Percentiles rank a stretch among this genome's conserved stretches.
Conservation (phyloP, 2,797 vertebrate genomes). For the Falco columbarius region DNA sequence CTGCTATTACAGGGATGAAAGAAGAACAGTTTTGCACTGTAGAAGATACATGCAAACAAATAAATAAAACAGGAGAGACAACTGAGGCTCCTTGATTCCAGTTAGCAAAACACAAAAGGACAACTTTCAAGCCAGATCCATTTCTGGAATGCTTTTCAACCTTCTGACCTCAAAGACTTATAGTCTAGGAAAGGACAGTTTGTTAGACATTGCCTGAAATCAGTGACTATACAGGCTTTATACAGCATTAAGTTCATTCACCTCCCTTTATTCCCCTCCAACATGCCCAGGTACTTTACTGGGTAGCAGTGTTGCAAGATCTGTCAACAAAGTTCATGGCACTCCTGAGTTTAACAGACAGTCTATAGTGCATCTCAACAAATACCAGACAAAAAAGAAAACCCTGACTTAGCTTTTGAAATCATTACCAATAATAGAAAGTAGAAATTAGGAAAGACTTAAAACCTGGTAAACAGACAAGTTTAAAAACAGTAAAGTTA, state of each 20-base stretch:
- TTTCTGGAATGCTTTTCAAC: neutral
- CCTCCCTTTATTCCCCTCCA: neutral
- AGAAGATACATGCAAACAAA: neutral
- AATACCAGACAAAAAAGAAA: neutral
- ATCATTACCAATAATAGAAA: neutral
- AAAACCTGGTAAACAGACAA: neutral
- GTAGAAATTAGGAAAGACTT: neutral
- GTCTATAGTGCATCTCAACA: neutral
- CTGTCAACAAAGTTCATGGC: neutral
- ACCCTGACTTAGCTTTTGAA: neutral
- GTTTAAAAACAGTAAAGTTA: neutral
- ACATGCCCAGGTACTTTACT: neutral
- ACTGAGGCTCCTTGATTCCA: neutral
- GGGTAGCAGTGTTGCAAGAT: neutral
- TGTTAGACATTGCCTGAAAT: neutral
- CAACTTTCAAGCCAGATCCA: neutral
- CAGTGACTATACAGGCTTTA: neutral
- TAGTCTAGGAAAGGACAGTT: neutral
- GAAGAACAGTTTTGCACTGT: neutral
- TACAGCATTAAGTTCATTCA: slow-evolving; percentile 27
- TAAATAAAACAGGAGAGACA: neutral
- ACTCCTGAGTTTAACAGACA: neutral
- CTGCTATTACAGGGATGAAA: slow-evolving; percentile 3
- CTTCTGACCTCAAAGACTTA: neutral
- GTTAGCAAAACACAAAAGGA: neutral